Evolutionary conservation across 2,888 invertebrate species (phyloP).

Genomic region (Resseliella maxima): DNA sequence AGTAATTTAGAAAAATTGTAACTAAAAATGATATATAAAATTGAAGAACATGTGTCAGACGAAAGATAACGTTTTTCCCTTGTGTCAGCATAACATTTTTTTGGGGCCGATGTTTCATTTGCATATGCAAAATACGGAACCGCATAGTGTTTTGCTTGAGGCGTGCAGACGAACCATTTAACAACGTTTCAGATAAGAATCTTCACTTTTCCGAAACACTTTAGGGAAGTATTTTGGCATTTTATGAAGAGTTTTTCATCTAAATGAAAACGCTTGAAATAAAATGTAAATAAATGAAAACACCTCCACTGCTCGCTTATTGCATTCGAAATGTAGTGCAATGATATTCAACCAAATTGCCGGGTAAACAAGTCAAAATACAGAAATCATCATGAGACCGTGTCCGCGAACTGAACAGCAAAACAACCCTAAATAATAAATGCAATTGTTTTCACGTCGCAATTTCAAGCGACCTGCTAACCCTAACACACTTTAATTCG

Average conservation of each 20-base stretch:
- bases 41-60: background rate
- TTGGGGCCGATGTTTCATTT: background rate
- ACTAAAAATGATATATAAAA: background rate
- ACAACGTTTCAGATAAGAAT: constrained; percentile 34
- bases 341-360: background rate
- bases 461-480: background rate
- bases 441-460: constrained; percentile 11
- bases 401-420: background rate
- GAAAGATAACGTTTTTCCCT: background rate
- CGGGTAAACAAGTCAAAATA: background rate
- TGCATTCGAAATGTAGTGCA: background rate
- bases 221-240: background rate
- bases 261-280: background rate
- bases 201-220: background rate
- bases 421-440: constrained; percentile 8
- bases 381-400: background rate
- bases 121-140: background rate
- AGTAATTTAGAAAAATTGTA: background rate
- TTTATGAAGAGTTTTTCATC: background rate
- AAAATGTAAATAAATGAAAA: constrained; percentile 14
- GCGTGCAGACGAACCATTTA: background rate
- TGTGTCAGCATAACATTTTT: background rate
- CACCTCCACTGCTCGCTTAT: background rate
- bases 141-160: constrained; percentile 2
- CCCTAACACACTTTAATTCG: background rate